phyloP scores from a whole-genome alignment of 2,113 vertebrate genomes.

The Alces alces region DNA sequence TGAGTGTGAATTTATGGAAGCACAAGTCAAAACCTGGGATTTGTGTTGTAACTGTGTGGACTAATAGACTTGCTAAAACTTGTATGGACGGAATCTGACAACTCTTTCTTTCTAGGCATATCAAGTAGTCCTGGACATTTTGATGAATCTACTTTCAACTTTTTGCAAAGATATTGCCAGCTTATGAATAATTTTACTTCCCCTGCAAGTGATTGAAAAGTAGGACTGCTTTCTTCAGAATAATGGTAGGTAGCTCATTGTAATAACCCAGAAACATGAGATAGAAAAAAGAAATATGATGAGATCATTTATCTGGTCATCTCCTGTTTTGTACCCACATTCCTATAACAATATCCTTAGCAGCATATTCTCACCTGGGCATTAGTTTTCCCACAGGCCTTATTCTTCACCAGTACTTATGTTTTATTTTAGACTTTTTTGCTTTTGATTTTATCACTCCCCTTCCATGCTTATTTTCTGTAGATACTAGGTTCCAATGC shows the following conservation, averaged over 20 bases:
- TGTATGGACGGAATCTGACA: background rate
- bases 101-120: background rate
- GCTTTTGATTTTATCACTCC: background rate
- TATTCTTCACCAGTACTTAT: background rate
- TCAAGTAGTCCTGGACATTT: background rate
- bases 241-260: background rate
- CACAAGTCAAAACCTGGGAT: constrained; percentile 14
- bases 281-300: background rate
- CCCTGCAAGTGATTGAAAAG: background rate
- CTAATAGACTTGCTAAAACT: background rate
- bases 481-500: background rate
- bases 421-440: background rate
- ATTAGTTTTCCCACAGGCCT: background rate
- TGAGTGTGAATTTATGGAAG: background rate
- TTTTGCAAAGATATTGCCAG: background rate
- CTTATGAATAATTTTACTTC: constrained; percentile 1
- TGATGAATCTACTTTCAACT: background rate
- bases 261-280: background rate
- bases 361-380: background rate
- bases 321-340: background rate
- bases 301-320: background rate
- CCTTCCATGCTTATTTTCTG: background rate
- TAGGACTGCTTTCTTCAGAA: background rate
- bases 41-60: background rate
- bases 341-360: background rate